Conservation (phyloP, 1,140 invertebrate species). For the Anadara kagoshimensis region DNA sequence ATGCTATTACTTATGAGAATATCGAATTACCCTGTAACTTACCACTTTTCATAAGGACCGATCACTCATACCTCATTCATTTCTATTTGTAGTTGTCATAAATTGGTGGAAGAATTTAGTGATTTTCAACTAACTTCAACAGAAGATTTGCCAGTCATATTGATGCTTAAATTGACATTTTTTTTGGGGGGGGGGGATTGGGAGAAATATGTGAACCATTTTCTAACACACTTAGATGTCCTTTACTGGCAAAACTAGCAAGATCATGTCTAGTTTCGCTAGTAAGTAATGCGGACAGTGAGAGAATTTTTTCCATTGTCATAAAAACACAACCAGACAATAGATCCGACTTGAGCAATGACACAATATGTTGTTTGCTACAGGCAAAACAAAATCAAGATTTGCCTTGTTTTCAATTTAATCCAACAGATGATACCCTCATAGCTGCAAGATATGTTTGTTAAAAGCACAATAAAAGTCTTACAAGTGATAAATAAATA, state of each 20-base stretch:
- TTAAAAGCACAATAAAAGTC: no score
- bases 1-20: no score
- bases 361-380: background rate
- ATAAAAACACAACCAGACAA: background rate
- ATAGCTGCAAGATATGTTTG: no score
- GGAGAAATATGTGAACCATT: background rate
- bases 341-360: background rate
- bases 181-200: background rate
- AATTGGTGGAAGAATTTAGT: background rate
- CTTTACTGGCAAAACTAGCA: background rate
- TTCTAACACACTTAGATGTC: constrained; percentile 3
- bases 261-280: background rate
- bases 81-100: no score
- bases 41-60: background rate
- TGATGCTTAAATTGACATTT: background rate
- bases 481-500: no score
- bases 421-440: no score
- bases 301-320: background rate
- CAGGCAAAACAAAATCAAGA: background rate
- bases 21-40: background rate
- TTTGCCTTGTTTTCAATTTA: background rate
- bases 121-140: constrained; percentile 6
- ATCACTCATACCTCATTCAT: no score
- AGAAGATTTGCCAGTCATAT: background rate
- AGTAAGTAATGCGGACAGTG: background rate